Conservation (phyloP, 1,140 invertebrate species). For the Chelonus insularis region DNA sequence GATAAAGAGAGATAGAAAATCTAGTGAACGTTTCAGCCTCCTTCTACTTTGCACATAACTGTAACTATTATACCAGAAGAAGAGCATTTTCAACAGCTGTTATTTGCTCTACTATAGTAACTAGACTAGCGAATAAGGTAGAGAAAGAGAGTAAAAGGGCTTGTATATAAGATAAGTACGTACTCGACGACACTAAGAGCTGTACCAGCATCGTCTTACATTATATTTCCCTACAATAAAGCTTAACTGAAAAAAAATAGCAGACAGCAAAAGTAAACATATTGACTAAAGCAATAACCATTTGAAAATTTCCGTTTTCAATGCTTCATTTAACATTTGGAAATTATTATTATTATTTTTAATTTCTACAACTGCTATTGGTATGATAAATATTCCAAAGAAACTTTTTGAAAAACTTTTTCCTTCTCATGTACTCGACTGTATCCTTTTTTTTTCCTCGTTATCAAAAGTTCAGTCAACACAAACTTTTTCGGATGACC, state of each 20-base stretch:
- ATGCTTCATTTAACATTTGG: slow-evolving; percentile 8
- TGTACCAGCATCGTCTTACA: slow-evolving; percentile 12
- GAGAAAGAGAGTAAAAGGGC: slow-evolving; percentile 15
- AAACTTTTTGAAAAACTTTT: neutral
- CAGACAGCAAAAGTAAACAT: slow-evolving; percentile 2
- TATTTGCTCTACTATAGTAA: slow-evolving; percentile 29
- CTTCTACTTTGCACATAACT: slow-evolving; percentile 25
- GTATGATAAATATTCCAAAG: neutral
- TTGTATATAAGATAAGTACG: slow-evolving; percentile 23
- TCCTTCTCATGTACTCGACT: too few species aligned
- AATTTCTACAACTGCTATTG: too few species aligned
- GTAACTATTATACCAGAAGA: slow-evolving; percentile 31
- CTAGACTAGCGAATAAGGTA: slow-evolving; percentile 7
- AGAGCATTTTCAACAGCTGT: slow-evolving; percentile 31
- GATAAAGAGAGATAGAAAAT: neutral
- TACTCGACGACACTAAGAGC: slow-evolving; percentile 17
- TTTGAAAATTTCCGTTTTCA: slow-evolving; percentile 25
- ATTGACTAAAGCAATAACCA: slow-evolving; percentile 24
- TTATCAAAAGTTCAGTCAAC: too few species aligned
- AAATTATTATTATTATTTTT: too few species aligned
- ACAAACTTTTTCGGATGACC: too few species aligned
- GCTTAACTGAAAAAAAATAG: slow-evolving; percentile 13
- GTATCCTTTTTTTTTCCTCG: too few species aligned
- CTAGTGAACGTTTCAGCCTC: neutral
- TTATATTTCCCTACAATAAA: slow-evolving; percentile 25